Evolutionary conservation across 2,113 vertebrate species (phyloP).

Genomic region (Podarcis muralis): DNA sequence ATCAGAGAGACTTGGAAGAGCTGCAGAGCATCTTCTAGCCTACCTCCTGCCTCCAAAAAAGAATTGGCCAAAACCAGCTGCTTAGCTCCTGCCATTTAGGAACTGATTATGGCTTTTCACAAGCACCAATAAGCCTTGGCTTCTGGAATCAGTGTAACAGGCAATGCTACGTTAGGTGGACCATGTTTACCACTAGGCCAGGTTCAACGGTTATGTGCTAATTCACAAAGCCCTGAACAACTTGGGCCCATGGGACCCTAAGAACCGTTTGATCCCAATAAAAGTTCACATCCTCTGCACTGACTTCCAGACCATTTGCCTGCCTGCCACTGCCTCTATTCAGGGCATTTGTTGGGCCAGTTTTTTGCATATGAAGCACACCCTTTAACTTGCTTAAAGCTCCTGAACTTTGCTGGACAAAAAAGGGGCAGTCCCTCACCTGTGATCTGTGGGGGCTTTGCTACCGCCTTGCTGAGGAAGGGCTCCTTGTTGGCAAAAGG

Average conservation of each 20-base stretch:
- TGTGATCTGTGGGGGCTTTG: slow-evolving; percentile 92
- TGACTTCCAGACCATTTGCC: neutral
- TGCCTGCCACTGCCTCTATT: neutral
- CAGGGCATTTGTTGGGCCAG: no score
- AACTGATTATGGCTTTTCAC: neutral
- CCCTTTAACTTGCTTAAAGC: no score
- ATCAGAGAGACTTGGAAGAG: neutral
- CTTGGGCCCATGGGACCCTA: no score
- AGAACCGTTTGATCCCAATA: no score
- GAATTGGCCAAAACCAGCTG: no score
- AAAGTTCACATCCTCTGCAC: no score
- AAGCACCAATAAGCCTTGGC: neutral
- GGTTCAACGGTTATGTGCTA: no score
- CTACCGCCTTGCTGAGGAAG: slow-evolving; percentile 88
- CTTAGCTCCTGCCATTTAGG: neutral
- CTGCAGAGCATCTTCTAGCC: neutral
- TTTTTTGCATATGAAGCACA: no score
- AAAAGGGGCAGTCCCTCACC: slow-evolving; percentile 70
- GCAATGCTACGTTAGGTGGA: neutral
- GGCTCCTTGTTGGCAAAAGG: slow-evolving; percentile 86
- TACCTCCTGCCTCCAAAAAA: no score
- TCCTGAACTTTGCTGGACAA: neutral
- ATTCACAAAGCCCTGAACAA: no score
- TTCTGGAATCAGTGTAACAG: neutral
- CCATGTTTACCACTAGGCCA: no score